Evolutionary conservation across 2,113 vertebrate species (phyloP).

Genomic region (Lonchura striata): DNA sequence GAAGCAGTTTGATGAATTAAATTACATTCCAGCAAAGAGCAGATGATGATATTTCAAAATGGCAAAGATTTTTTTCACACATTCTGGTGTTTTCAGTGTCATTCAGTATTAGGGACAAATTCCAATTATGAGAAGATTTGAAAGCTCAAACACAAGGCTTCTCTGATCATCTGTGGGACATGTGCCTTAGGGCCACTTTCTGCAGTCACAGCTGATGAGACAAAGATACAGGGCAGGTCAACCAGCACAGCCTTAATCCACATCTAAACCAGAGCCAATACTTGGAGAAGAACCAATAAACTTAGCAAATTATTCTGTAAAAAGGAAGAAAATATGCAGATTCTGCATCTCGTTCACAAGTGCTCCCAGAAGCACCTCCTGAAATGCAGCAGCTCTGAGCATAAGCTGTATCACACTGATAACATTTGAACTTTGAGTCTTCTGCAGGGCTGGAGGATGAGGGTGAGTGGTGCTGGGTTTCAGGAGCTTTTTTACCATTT

Average conservation of each 20-base stretch:
- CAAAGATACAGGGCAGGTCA: background rate
- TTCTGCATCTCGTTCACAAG: background rate
- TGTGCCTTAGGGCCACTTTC: background rate
- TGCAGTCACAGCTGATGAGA: background rate
- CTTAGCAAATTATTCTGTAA: background rate
- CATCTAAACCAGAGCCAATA: background rate
- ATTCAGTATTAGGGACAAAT: background rate
- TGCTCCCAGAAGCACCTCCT: background rate
- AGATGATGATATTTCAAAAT: background rate
- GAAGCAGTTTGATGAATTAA: conserved; percentile 54
- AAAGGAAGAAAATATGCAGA: background rate
- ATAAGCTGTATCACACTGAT: background rate
- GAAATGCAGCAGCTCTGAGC: background rate
- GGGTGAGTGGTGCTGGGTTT: background rate
- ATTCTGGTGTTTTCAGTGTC: background rate
- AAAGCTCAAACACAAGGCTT: background rate
- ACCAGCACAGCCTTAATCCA: background rate
- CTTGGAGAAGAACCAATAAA: background rate
- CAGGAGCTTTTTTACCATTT: background rate
- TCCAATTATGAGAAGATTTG: background rate
- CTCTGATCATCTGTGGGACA: background rate
- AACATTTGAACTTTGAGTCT: background rate
- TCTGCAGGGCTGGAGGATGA: background rate
- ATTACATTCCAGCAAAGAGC: conserved; percentile 17
- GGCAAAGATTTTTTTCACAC: background rate